Percentiles rank a stretch among this genome's conserved stretches.
phyloP scores from a whole-genome alignment of 2,797 vertebrate genomes.

The Lutjanus argentimaculatus region DNA sequence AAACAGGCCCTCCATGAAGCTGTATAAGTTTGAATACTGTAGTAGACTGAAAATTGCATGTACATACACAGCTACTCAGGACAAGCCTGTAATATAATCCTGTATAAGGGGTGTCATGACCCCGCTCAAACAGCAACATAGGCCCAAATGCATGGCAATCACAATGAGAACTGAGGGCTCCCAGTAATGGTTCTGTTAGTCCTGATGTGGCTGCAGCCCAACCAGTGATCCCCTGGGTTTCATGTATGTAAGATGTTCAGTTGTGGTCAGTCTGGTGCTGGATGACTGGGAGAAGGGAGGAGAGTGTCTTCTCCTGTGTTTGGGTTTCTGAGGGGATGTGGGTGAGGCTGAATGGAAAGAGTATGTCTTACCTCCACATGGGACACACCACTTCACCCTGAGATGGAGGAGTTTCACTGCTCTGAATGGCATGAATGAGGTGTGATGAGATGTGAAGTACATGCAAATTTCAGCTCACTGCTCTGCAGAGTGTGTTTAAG shows the following conservation, averaged over 20 bases:
- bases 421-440: constrained; percentile 45
- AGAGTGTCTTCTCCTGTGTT: background rate
- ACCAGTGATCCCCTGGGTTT: constrained; percentile 20
- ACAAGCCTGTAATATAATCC: constrained; percentile 1
- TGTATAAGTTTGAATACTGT: constrained; percentile 9
- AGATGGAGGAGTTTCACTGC: constrained; percentile 32
- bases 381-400: constrained; percentile 21
- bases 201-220: constrained; percentile 21
- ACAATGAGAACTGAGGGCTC: constrained; percentile 13
- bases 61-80: constrained; percentile 19
- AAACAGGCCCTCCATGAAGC: constrained; percentile 10
- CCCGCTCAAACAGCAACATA: constrained; percentile 8
- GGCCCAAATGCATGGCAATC: background rate
- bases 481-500: constrained; percentile 24
- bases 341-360: constrained; percentile 39
- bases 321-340: constrained; percentile 14
- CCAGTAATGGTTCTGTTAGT: background rate
- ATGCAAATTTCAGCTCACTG: constrained; percentile 73
- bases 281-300: background rate
- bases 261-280: background rate
- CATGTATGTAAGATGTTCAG: background rate
- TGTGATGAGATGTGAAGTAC: constrained; percentile 69
- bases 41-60: constrained; percentile 72
- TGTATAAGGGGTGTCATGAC: constrained; percentile 15
- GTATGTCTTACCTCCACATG: constrained; percentile 20